Percentiles rank a stretch among this genome's conserved stretches.
Evolutionary conservation across 2,113 vertebrate genomes (phyloP).

Genomic region (Nerophis ophidion): DNA sequence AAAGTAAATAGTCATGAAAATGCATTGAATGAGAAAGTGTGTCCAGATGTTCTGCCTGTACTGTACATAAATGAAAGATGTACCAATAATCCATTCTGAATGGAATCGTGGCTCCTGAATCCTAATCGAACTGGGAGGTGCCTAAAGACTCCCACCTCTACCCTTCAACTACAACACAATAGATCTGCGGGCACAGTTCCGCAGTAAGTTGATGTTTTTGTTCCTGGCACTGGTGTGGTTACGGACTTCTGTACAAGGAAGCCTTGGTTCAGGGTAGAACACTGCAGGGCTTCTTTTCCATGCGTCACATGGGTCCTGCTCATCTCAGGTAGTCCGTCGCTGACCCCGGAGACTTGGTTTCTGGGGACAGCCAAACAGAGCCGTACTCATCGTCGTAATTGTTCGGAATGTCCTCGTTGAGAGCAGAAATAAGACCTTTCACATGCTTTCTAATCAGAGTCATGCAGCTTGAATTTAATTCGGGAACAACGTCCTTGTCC

Average conservation of each 20-base stretch:
- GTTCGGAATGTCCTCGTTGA: constrained; percentile 67
- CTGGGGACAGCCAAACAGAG: constrained; percentile 58
- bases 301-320: constrained; percentile 32
- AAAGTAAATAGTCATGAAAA: too few relatives aligned
- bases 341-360: constrained; percentile 57
- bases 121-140: too few relatives aligned
- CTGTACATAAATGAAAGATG: too few relatives aligned
- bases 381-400: constrained; percentile 63
- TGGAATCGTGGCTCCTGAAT: too few relatives aligned
- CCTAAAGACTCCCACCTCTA: background rate
- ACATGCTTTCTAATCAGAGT: constrained; percentile 71
- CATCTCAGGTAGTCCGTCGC: constrained; percentile 50
- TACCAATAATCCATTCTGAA: too few relatives aligned
- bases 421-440: constrained; percentile 70
- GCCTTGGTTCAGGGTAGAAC: constrained; percentile 7
- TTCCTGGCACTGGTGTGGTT: background rate
- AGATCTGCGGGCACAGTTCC: too few relatives aligned
- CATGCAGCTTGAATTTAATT: constrained; percentile 63
- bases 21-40: too few relatives aligned
- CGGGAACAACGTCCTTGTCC: constrained; percentile 65
- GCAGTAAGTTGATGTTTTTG: constrained; percentile 4
- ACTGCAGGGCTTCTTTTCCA: constrained; percentile 13
- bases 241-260: background rate
- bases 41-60: too few relatives aligned
- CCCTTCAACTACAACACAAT: too few relatives aligned